A percentile compares a stretch with the other conserved stretches of the same genome.
phyloP scores from a whole-genome alignment of 2,797 vertebrate species.

The Labeo calbasu region DNA sequence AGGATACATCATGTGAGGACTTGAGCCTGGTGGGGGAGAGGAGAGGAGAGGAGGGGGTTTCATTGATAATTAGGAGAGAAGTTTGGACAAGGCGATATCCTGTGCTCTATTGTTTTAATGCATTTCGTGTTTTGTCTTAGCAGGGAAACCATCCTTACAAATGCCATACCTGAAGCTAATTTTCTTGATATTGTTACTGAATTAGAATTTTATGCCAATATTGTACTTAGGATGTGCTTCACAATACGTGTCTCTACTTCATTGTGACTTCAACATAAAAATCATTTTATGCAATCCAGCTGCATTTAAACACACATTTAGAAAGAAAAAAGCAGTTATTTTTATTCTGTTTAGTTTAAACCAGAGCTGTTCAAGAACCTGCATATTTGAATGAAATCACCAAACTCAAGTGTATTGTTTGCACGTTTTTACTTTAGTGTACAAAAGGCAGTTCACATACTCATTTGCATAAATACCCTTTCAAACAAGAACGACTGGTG shows the following conservation, averaged over 20 bases:
- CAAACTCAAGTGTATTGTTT: neutral
- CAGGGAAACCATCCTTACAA: too few species aligned
- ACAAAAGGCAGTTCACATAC: neutral
- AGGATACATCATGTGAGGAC: neutral
- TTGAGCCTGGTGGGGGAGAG: too few species aligned
- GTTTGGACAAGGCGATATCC: too few species aligned
- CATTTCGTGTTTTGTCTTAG: too few species aligned
- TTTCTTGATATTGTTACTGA: neutral
- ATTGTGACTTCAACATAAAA: neutral
- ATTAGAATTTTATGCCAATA: neutral
- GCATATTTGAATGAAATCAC: neutral
- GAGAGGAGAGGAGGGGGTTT: too few species aligned
- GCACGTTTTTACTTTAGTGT: neutral
- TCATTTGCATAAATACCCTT: conserved; percentile 14
- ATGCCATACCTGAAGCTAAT: too few species aligned
- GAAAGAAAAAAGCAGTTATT: neutral
- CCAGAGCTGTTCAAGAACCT: neutral
- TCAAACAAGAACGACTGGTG: neutral
- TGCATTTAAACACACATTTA: neutral
- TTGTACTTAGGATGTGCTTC: neutral
- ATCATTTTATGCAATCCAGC: neutral
- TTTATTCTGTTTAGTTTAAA: neutral
- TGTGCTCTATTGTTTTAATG: too few species aligned
- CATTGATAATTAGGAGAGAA: too few species aligned
- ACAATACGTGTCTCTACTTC: neutral